These are phyloP conservation scores for Lagodon rhomboides DNA, from an alignment of 2,797 vertebrate genomes.

Conservation along the genomic window DNA sequence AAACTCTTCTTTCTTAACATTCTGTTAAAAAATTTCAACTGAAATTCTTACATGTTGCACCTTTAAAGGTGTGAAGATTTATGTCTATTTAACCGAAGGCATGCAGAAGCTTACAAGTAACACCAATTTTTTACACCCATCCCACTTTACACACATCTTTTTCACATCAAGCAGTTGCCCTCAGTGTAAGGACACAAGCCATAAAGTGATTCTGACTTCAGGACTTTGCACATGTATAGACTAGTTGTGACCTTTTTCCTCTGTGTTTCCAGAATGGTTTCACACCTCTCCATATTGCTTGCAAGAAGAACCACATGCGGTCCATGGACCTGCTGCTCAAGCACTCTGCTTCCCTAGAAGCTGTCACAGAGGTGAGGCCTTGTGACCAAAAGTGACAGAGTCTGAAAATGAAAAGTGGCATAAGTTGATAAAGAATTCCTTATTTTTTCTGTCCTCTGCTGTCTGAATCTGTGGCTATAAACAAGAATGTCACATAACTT, in stretches of 20 bases:
- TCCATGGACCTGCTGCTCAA: slow-evolving; percentile 98
- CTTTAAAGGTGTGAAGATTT: no score
- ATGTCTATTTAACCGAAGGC: no score
- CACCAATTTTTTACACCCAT: background rate
- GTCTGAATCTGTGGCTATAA: slow-evolving; percentile 8
- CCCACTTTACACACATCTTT: no score
- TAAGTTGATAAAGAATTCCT: no score
- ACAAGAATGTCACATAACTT: background rate
- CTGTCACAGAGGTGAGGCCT: slow-evolving; percentile 93
- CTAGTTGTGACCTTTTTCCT: slow-evolving; percentile 7
- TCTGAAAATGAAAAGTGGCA: background rate
- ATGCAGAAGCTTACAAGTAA: background rate
- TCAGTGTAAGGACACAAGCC: background rate
- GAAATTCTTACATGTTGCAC: no score
- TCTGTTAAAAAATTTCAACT: no score
- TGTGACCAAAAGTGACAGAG: background rate
- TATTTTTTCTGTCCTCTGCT: no score
- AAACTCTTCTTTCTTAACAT: no score
- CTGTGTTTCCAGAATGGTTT: slow-evolving; percentile 91
- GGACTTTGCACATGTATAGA: background rate
- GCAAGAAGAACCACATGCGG: slow-evolving; percentile 97
- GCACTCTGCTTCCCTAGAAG: slow-evolving; percentile 94
- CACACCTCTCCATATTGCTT: slow-evolving; percentile 97
- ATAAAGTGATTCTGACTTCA: background rate
- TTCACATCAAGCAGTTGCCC: background rate